Evolutionary conservation across 2,888 invertebrate species (phyloP).

Genomic region (Phymatocera aterrima): DNA sequence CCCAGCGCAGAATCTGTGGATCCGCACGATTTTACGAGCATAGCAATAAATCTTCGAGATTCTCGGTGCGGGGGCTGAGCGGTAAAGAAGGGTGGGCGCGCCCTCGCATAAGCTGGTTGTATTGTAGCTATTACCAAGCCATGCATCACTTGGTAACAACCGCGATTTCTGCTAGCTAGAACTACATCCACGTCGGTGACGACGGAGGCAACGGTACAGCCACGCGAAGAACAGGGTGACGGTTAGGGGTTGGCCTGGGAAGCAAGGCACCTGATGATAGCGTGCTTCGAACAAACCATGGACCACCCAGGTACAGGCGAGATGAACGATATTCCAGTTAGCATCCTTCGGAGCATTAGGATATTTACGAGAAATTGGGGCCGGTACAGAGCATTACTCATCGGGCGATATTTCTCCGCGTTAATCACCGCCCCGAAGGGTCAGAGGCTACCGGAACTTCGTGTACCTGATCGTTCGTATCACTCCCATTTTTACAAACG

Average conservation of each 20-base stretch:
- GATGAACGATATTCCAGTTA: slow-evolving; percentile 33
- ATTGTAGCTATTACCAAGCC: slow-evolving; percentile 73
- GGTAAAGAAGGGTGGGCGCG: slow-evolving; percentile 56
- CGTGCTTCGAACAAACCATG: slow-evolving; percentile 52
- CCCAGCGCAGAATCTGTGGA: slow-evolving; percentile 71
- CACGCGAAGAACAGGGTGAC: slow-evolving; percentile 31
- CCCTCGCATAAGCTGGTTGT: slow-evolving; percentile 74
- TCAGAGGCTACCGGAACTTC: not conserved
- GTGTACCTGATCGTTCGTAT: not conserved
- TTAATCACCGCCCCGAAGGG: slow-evolving; percentile 15
- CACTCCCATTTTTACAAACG: too few relatives aligned
- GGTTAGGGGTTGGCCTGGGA: slow-evolving; percentile 63
- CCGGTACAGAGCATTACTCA: slow-evolving; percentile 9
- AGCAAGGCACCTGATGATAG: slow-evolving; percentile 68
- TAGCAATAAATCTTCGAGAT: slow-evolving; percentile 71
- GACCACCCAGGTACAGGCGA: slow-evolving; percentile 69
- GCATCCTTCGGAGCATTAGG: slow-evolving; percentile 34
- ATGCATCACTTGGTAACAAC: slow-evolving; percentile 74
- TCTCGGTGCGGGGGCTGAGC: slow-evolving; percentile 64
- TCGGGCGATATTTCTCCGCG: slow-evolving; percentile 11
- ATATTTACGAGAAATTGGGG: not conserved
- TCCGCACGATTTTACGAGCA: slow-evolving; percentile 67
- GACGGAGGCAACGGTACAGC: slow-evolving; percentile 2
- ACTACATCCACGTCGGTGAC: slow-evolving; percentile 5
- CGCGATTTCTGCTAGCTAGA: slow-evolving; percentile 60